Base-by-base conservation (phyloP, 2,113 vertebrate genomes). In the Oostethus manadensis region DNA sequence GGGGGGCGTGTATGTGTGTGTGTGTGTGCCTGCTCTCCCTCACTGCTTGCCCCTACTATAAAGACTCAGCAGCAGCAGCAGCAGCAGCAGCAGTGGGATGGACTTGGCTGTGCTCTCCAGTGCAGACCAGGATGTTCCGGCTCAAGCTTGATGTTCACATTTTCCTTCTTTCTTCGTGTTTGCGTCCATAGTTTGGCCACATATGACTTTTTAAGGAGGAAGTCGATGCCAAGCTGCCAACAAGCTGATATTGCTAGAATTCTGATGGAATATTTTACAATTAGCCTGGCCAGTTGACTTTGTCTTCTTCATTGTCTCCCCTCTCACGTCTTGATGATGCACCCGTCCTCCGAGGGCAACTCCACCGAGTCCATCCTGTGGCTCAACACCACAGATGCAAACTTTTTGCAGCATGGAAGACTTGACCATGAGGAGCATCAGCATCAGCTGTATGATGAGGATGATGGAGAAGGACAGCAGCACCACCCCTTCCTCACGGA, bases 401-500 rank as follows among this genome's bases (percentile, higher is more conserved):
- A 54, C 51, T 54, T 38, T 29, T 35, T 23, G 15, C 50, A n/a
- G 23, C 29, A 33, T 33, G 23, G 50, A 26, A 0, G 26, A 68
- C 1, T 53, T 51, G 35, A 91, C 89, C 68, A 54, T 61, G 16
- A 88, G 64, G 58, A 70, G 3, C 2, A 33, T 23, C 23, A 26
- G 23, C 51, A 18, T 11, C 29, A n/a, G 10, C 35, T n/a, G 51
- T 8, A 50, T n/a, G 65, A 45, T 0, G 45, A 55, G 1, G 56
- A 62, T 0, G 80, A 74, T 33, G 3, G 80, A 63, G n/a, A 69
- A 86, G 16, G 83, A 68, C 7, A 87, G 29, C 29, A 78, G 4
- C 58, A 84, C 42, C 90, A 89, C n/a, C 91, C 91, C 0, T 92
- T 92, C 58, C 80, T 93, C 51, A 92, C 90, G 0, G 92, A 93